Conservation (phyloP, 1,140 invertebrate genomes). For the Aphidius gifuensis region DNA sequence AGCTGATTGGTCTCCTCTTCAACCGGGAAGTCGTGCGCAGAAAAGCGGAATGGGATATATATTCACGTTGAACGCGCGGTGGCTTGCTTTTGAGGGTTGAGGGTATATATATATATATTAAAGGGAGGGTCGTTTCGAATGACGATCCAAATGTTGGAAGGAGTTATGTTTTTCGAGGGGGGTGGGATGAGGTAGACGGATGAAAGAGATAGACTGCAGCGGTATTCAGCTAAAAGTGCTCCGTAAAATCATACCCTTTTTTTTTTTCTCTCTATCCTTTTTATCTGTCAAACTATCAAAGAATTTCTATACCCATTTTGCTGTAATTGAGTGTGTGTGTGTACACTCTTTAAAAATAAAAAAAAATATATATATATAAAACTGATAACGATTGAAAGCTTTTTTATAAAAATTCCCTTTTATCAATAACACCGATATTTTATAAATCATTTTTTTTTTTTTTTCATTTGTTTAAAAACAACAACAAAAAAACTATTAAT, state of each 20-base stretch:
- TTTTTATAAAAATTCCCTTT: too few species aligned
- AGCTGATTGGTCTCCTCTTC: conserved; percentile 45
- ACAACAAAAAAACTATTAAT: too few species aligned
- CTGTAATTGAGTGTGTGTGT: too few species aligned
- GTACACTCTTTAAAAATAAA: too few species aligned
- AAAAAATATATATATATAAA: too few species aligned
- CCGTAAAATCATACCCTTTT: conserved; percentile 2
- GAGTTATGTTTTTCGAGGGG: conserved; percentile 9
- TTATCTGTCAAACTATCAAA: too few species aligned
- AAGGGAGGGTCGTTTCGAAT: not conserved
- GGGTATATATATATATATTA: too few species aligned
- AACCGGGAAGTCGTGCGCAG: conserved; percentile 19
- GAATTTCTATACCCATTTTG: too few species aligned
- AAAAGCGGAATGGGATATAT: conserved; percentile 8
- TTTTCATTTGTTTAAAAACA: too few species aligned
- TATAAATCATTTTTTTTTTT: too few species aligned
- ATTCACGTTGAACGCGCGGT: not conserved
- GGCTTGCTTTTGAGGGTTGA: not conserved
- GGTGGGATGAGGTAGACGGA: not conserved
- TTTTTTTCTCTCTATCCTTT: not conserved
- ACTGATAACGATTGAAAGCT: too few species aligned
- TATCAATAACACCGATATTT: too few species aligned
- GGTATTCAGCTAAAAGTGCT: not conserved
- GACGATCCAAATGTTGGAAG: not conserved
- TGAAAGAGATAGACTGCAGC: not conserved